Evolutionary conservation across 2,888 invertebrate genomes (phyloP).

Genomic region (Portevinia maculata): DNA sequence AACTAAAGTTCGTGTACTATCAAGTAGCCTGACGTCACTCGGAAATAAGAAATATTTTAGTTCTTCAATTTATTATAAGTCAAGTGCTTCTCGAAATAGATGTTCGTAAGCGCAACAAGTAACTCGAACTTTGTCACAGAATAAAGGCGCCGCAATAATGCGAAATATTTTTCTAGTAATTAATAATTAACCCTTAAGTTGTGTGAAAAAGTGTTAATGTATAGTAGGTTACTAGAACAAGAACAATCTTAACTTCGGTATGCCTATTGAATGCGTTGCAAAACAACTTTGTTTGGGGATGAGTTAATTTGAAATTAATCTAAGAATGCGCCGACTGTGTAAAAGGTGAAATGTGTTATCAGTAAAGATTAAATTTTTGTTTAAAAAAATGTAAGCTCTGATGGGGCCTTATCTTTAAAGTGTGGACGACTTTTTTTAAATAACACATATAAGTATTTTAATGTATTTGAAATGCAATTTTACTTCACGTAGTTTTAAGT

Average conservation of each 20-base stretch:
- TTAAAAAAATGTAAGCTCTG: neutral
- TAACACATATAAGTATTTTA: too few species aligned
- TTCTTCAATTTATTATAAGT: constrained; percentile 26
- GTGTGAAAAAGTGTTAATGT: constrained; percentile 2
- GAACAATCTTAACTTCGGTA: constrained; percentile 28
- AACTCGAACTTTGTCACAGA: constrained; percentile 47
- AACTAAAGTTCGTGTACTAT: constrained; percentile 27
- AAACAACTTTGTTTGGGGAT: constrained; percentile 3
- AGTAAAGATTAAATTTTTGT: constrained; percentile 49
- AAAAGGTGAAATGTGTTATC: constrained; percentile 65
- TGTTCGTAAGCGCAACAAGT: constrained; percentile 6
- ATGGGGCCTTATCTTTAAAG: constrained; percentile 1
- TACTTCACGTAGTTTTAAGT: too few species aligned
- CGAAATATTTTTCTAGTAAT: constrained; percentile 42
- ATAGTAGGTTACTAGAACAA: constrained; percentile 52
- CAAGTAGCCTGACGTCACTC: constrained; percentile 57
- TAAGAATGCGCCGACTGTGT: constrained; percentile 40
- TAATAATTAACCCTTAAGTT: constrained; percentile 58
- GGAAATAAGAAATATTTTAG: constrained; percentile 29
- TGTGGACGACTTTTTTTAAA: too few species aligned
- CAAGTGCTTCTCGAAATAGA: constrained; percentile 35
- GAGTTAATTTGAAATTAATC: constrained; percentile 45
- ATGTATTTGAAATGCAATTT: too few species aligned
- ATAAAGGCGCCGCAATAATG: constrained; percentile 47
- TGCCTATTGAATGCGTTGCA: neutral